phyloP scores from a whole-genome alignment of 1,140 invertebrate species.

The Camponotus pennsylvanicus region DNA sequence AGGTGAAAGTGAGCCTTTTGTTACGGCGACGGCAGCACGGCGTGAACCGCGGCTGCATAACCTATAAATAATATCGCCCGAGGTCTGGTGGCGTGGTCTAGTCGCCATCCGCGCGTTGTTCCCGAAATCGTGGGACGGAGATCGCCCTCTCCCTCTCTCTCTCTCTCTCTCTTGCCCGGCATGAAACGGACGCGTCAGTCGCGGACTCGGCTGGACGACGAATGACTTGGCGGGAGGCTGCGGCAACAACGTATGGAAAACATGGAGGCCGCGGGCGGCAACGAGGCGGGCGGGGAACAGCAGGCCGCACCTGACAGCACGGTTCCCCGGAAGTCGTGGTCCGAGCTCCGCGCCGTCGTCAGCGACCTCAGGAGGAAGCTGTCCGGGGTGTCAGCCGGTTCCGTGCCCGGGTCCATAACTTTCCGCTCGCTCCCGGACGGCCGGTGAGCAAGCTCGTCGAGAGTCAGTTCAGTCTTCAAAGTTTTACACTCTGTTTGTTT shows the following conservation, averaged over 20 bases:
- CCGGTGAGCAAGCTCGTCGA: constrained; percentile 73
- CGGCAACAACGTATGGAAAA: constrained; percentile 26
- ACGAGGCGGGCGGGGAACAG: constrained; percentile 64
- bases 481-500: neutral
- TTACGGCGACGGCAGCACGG: neutral
- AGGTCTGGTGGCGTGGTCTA: neutral
- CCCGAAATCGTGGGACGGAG: too few relatives aligned
- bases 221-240: constrained; percentile 45
- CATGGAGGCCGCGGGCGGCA: constrained; percentile 72
- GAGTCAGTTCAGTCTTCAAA: neutral
- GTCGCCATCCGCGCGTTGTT: too few relatives aligned
- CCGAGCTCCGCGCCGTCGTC: constrained; percentile 92
- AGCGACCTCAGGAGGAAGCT: constrained; percentile 93
- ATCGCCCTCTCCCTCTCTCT: too few relatives aligned
- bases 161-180: constrained; percentile 10
- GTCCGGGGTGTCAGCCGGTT: constrained; percentile 91
- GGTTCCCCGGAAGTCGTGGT: constrained; percentile 88
- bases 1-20: constrained; percentile 73
- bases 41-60: constrained; percentile 58
- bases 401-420: constrained; percentile 92
- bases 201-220: constrained; percentile 16
- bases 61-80: constrained; percentile 68
- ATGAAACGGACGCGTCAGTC: constrained; percentile 46
- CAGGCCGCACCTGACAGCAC: constrained; percentile 47
- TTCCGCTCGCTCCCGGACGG: constrained; percentile 93